Base-by-base conservation (phyloP, 2,113 vertebrate genomes). In the Oryzias curvinotus region DNA sequence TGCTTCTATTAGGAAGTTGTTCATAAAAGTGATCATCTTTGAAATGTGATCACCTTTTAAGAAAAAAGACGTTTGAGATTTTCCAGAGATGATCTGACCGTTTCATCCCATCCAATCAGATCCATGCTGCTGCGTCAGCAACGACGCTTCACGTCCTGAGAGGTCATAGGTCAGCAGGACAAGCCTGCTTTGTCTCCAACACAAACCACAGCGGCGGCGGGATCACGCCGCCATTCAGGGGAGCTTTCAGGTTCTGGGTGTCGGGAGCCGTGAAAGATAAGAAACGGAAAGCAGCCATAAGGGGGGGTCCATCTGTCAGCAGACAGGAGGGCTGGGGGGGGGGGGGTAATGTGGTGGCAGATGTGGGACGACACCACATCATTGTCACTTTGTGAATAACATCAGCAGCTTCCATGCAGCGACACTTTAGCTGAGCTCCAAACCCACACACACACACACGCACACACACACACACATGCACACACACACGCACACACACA, bases 291-390 rank as follows among this genome's bases (percentile, higher is more conserved):
- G 43, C 56, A 73, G 85, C 82, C 86, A 90, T 86, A 89, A 88
- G 86, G 88, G 87, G 21, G 62, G 73, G 79, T 81, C 87, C 90
- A 87, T 92, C 90, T 91, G 91, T 75, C 88, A 81, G 73, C 28
- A 12, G 44, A 52, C 64, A 57, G 52, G 54, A 65, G 80, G 87
- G 60, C 67, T 17, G 25, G 36, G 62, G 59, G 61, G 73, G 30
- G 59, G 49, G 43, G 57, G 68, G 65, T 77, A 75, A 84, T 81
- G 79, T 70, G 67, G 84, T 80, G 18, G 25, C 75, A 74, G 87
- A 87, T 84, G 85, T 79, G 71, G 63, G 52, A 60, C 48, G 46
- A 85, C 54, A 73, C 52, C 66, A 78, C 51, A 73, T 74, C 80
- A 58, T 49, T 60, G 80, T 57, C 57, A 25, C 66, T 52, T 78